Evolutionary conservation across 2,113 vertebrate genomes (phyloP), one percentile per base, ranked within the genome.

Genomic region (Salvelinus fontinalis): DNA sequence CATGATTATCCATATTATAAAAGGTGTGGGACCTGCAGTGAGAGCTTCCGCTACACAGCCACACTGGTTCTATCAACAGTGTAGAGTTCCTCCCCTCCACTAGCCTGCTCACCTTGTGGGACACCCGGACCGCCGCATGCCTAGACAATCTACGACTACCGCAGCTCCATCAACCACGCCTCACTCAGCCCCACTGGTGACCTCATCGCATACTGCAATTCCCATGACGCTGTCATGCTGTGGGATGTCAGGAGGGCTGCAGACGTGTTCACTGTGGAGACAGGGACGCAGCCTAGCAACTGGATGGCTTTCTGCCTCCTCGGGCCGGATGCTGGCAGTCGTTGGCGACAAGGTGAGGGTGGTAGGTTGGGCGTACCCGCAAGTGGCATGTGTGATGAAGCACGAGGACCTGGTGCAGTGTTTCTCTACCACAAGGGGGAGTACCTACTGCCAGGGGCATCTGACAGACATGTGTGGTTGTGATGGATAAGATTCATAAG

Each of bases 11-110:
- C 39, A 44, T 44, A 9, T 44, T 44, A 44, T 44, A 44, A 44
- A 31, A 11, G 84, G 88, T 95, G 80, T 94, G 94, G 94, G 95
- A 95, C 80, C 73, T 95, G 2, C 93, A 92, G 95, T 60, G 93
- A 93, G 84, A 90, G 88, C 75, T 96, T 95, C 83, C 89, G 89
- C 66, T 85, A 73, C 0, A 94, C 88, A 93, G 94, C 71, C 95
- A 94, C 39, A 81, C 88, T 2, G 92, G 89, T 57, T 95, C 94
- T 0, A 94, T 96, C 27, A 95, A 94, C 74, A 94, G 90, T 84
- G 87, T 90, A 16, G 75, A 16, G 75, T 95, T 96, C 88, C 91
- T 95, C 73, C 93, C 85, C 0, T 95, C 73, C 93, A 85, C 0
- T 66, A 88, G 82, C 5, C 79, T 91, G 20, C 87, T 90, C 24